Base-by-base conservation (phyloP, 2,113 vertebrate genomes). In the Nipponia nippon region DNA sequence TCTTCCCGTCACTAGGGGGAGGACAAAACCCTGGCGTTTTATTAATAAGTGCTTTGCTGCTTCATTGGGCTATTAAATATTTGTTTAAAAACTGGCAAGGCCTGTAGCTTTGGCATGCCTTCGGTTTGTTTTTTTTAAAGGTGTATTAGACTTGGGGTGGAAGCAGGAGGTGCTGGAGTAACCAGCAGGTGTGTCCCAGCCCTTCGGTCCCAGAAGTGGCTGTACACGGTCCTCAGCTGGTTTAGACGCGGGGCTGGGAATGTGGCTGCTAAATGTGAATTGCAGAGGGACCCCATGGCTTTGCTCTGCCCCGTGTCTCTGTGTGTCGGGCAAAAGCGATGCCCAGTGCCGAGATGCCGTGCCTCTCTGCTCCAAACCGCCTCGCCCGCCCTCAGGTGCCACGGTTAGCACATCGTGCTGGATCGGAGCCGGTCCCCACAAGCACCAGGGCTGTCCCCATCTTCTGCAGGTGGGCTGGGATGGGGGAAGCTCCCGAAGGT, bases 351-450 rank as follows among this genome's bases (percentile, higher is more conserved):
- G 9, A 15, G 27, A 6, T 32, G 79, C 47, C 1, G 2, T 50
- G 13, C 30, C 18, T n/a, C 15, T 47, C 30, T 61, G 40, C 46
- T 62, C 79, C 1, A 3, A 62, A 0, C 6, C 4, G 18, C 11
- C 42, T n/a, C 20, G 6, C 49, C 4, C 13, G 0, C 29, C 29
- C 80, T 42, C 62, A 22, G 47, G 17, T n/a, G 70, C 49, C 29
- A 7, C 0, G 0, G 50, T 36, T 19, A 16, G 25, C 0, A 1
- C n/a, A 12, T 19, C 32, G 87, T 42, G 61, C 32, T 0, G 0
- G 10, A 3, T 42, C 0, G 0, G 50, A 78, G 34, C 55, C 1
- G 3, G 10, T 36, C 19, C 23, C 26, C 1, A 1, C 0, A 1
- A 5, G 23, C 8, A 3, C 50, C 0, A 1, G 47, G 55, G 25